Evolutionary conservation across 2,113 vertebrate species (phyloP), one percentile per base, ranked within the genome.

Genomic region (Anseranas semipalmata): DNA sequence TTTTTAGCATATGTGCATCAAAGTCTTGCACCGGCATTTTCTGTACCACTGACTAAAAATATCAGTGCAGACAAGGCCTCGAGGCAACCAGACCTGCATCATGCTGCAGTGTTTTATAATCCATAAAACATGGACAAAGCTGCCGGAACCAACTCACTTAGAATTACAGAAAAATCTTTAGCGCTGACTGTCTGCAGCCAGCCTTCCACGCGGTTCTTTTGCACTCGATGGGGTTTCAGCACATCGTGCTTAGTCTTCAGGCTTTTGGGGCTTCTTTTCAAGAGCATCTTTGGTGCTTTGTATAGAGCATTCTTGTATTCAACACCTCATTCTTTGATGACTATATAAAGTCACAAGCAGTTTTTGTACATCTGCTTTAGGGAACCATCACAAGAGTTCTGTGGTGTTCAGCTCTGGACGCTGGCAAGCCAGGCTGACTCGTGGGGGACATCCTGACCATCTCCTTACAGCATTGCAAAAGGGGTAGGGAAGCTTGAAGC

Each of bases 1-100:
- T 85, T 63, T 55, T 45, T 62, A 62, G 45, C 39, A 5, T 27
- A 1, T 0, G 0, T 39, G 8, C 3, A 2, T 60, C 6, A 2
- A 58, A 78, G 35, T 24, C 50, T 86, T 45, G 28, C 11, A 81
- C 16, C 16, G 35, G n/a, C 16, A 7, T 56, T 90, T 91, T 82
- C 35, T 46, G 0, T 75, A 65, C 12, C 7, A 7, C 32, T 33
- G 33, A 19, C 66, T 75, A n/a, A 81, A 89, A 70, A 71, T 50
- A 27, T 6, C 8, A 0, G 0, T 68, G 19, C 25, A 68, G 66
- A 15, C 39, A 17, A 65, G 58, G 50, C 58, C 45, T 56, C 77
- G 35, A 37, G 82, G 60, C 53, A 79, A 63, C 14, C n/a, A 59
- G 25, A 43, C 30, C 22, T 43, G 27, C 4, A 0, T n/a, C 32